phyloP scores from a whole-genome alignment of 2,797 vertebrate genomes.

The Labeo calbasu region DNA sequence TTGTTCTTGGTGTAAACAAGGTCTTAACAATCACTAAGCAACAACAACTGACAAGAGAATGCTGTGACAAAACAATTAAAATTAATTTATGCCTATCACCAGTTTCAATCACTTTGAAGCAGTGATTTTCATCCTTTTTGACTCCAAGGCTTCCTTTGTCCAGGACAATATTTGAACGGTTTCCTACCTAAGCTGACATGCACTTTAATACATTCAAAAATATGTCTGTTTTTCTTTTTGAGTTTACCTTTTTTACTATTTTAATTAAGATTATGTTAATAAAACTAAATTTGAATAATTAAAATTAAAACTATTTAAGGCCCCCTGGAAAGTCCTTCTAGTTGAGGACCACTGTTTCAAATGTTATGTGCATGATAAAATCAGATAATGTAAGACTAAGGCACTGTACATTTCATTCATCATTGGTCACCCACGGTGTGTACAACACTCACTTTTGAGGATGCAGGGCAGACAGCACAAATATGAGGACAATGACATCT shows the following conservation, averaged over 20 bases:
- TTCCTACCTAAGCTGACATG: neutral
- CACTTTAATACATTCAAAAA: neutral
- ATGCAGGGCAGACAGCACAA: conserved; percentile 93
- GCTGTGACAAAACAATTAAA: neutral
- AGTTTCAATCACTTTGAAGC: neutral
- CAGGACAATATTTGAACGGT: neutral
- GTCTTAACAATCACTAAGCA: neutral
- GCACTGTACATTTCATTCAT: neutral
- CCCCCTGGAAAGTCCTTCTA: neutral
- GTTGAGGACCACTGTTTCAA: neutral
- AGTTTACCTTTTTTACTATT: neutral
- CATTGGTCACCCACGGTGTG: neutral
- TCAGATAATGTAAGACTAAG: no score
- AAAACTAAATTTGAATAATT: neutral
- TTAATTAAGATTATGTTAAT: neutral
- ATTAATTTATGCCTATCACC: neutral
- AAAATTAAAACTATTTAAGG: neutral
- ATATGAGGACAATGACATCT: conserved; percentile 92
- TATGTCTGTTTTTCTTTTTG: neutral
- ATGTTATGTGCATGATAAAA: neutral
- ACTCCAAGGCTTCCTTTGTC: neutral
- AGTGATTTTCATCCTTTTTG: neutral
- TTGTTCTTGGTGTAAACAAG: no score
- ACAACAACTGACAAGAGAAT: neutral
- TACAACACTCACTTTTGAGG: conserved; percentile 86